phyloP scores from a whole-genome alignment of 2,113 vertebrate species.

The Ammodytes marinus region DNA sequence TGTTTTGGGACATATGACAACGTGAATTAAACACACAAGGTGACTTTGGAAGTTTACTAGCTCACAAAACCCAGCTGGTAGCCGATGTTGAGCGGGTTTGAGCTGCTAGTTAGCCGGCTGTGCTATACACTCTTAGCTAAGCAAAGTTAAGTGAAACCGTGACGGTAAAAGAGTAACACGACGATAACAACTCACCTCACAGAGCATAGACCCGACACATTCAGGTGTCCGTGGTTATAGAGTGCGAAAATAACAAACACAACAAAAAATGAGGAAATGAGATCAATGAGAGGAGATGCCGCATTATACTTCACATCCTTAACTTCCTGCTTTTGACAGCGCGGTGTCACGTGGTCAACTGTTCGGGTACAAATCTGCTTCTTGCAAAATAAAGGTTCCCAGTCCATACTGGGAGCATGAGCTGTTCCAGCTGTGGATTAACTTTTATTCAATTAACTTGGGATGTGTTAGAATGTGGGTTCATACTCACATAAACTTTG shows the following conservation, averaged over 20 bases:
- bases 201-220: constrained; percentile 36
- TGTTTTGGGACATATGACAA: not conserved
- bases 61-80: not conserved
- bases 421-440: not conserved
- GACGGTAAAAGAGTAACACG: not conserved
- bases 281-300: constrained; percentile 58
- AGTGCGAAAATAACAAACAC: constrained; percentile 26
- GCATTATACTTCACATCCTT: constrained; percentile 66
- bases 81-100: not conserved
- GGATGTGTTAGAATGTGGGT: not conserved
- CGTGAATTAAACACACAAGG: not conserved
- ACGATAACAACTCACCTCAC: constrained; percentile 62
- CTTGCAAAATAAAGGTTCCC: constrained; percentile 35
- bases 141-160: not conserved
- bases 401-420: not conserved
- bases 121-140: constrained; percentile 28
- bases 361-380: constrained; percentile 48
- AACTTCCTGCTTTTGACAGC: constrained; percentile 85
- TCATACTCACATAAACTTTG: not conserved
- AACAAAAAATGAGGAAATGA: constrained; percentile 46
- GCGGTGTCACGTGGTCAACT: constrained; percentile 53
- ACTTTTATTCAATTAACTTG: not conserved
- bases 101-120: constrained; percentile 43
- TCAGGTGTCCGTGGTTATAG: constrained; percentile 1
- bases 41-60: not conserved